Percentiles rank a stretch among this genome's conserved stretches.
These are phyloP conservation scores for Cinara cedri DNA, from an alignment of 2,888 invertebrate genomes.

Conservation along the genomic window DNA sequence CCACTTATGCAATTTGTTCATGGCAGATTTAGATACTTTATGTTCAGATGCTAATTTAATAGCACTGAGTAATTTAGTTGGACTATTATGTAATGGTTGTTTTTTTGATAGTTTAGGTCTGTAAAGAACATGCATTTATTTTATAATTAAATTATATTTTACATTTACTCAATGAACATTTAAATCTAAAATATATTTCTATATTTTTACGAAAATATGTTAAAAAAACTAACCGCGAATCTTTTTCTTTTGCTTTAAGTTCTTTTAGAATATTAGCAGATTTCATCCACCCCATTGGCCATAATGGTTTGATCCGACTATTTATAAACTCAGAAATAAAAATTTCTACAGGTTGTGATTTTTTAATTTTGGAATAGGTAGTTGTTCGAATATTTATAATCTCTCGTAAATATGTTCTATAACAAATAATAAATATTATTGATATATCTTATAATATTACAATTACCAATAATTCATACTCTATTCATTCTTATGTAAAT, in stretches of 20 bases:
- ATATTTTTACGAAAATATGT: background rate
- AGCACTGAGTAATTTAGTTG: constrained; percentile 37
- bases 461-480: no score
- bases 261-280: constrained; percentile 67
- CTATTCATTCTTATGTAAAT: no score
- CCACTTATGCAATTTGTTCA: constrained; percentile 43
- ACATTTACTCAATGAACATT: background rate
- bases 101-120: constrained; percentile 48
- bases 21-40: constrained; percentile 50
- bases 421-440: constrained; percentile 22
- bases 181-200: background rate
- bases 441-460: no score
- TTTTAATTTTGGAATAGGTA: constrained; percentile 58
- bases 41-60: constrained; percentile 54
- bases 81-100: constrained; percentile 49
- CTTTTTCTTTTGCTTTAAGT: constrained; percentile 58
- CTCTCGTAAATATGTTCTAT: constrained; percentile 58
- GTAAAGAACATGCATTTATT: background rate
- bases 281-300: constrained; percentile 74
- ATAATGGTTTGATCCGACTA: constrained; percentile 69
- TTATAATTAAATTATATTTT: background rate
- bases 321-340: constrained; percentile 68
- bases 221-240: constrained; percentile 26
- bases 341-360: constrained; percentile 65
- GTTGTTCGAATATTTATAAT: constrained; percentile 46